Evolutionary conservation across 2,113 vertebrate genomes (phyloP), one percentile per base, ranked within the genome.

Genomic region (Neotragus moschatus): DNA sequence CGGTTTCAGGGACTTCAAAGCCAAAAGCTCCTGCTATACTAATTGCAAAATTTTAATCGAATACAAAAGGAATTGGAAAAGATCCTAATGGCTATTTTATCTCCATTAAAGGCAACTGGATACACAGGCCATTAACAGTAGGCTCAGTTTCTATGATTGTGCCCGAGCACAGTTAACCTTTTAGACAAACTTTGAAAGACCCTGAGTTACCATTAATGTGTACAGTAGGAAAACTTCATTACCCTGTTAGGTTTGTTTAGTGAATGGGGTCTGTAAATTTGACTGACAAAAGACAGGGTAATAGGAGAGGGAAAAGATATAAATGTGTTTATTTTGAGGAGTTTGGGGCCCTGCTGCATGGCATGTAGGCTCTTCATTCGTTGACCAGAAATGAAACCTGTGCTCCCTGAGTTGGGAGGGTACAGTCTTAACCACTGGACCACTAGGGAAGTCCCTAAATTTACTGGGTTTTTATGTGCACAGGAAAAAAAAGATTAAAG

Each of bases 71-170:
- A 30, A 19, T 87, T 95, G 93, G 86, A 88, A 92, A 55, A 91
- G 45, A 75, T 80, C 84, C 47, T 89, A 92, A 94, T 94, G 66
- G 84, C 55, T 81, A 61, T 97, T 80, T 95, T 88, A 84, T 82
- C 49, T 95, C 66, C 66, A 93, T 96, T 85, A 94, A 80, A 80
- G 58, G 17, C 51, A 94, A 75, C 5, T 96, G 88, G 43, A 94
- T 80, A 30, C 88, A 51, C 49, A 92, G 58, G n/a, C 8, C 43
- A 80, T 70, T 88, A 91, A 56, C 39, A 58, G 66, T 33, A 89
- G 30, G 36, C 58, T 94, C 28, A 61, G 30, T 5, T 39, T 90
- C 60, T 11, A 4, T 33, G n/a, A 51, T 17, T 84, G 43, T 84
- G 49, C 5, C 39, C 43, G 55, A 79, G 49, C 30, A 53, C n/a